Base-by-base conservation (phyloP, 2,888 invertebrate species). In the Eristalis tenax region DNA sequence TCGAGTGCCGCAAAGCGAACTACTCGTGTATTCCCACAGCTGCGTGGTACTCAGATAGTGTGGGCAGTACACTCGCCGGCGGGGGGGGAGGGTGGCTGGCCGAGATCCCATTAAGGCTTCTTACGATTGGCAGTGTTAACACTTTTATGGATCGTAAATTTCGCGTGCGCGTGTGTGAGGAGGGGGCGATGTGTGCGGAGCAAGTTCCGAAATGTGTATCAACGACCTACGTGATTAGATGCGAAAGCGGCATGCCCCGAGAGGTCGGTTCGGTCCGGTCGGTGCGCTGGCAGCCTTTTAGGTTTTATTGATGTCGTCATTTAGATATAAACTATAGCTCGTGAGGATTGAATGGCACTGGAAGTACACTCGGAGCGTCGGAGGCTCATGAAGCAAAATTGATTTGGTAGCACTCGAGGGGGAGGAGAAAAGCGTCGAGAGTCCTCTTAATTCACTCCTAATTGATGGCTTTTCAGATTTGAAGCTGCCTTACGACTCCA, bases 101-200 rank as follows among this genome's bases (percentile, higher is more conserved):
- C 66, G 80, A 83, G 75, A 87, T 68, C 57, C 82, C 87, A 79
- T 87, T 87, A 87, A 71, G 76, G 63, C 79, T 83, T 76, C 78
- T 79, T 76, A 76, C 64, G 87, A 80, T 87, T 83, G 87, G 64
- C 65, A 57, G 79, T 83, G 83, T 83, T 87, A 80, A 87, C 83
- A 76, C 68, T 79, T 87, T 87, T 83, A 87, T 83, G 87, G 79
- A 26, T 83, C 87, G 79, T 87, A 87, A 87, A 87, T 76, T 79
- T 26, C 22, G 57, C 75, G 69, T 76, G 66, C 50, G 13, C 59
- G 66, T 32, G 70, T 43, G 43, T 35, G 23, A 4, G 23, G 10
- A 23, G 22, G 23, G 13, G 40, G 22, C 57, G 32, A n/a, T 26
- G 10, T 32, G 40, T 65, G 68, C 70, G 59, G 64, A 43, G 61